Base-by-base conservation (phyloP, 2,113 vertebrate species). In the Tragelaphus scriptus region DNA sequence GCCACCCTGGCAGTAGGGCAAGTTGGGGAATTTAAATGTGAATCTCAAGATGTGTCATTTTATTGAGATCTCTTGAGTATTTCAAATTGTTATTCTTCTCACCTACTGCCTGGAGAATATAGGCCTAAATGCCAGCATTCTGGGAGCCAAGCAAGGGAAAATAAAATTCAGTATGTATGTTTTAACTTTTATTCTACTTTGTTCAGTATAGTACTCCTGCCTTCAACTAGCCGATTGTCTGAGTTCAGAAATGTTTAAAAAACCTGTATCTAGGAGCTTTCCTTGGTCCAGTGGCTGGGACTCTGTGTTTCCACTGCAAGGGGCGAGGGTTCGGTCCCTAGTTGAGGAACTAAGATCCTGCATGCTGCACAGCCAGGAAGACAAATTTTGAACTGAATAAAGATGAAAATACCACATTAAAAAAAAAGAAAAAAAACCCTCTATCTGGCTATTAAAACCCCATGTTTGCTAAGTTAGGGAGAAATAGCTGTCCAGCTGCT, bases 41-140 rank as follows among this genome's bases (percentile, higher is more conserved):
- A 94, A 51, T 56, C 44, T 86, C 63, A 51, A 90, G 59, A 55
- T 90, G 12, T 59, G 30, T 51, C 36, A 49, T 88, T 98, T 92
- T 71, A 32, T 80, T 86, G 77, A 71, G 53, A 15, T 90, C 2
- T 80, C 71, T n/a, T 14, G 16, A 9, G 51, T 58, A 85, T 16
- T 90, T 47, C 30, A 6, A 40, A 93, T 28, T 49, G 25, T 47
- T 94, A 15, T 21, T 58, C 44, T 85, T 79, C 56, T 44, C 71
- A 87, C 6, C 26, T 32, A 49, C 15, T 86, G 25, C 28, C 25
- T 36, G 30, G n/a, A 79, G 36, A 89, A 77, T 32, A 63, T 2
- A 58, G 47, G 47, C 32, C 61, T 65, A 58, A 28, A 85, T 23
- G 55, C 26, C 23, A 91, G 44, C 28, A 17, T 86, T n/a, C 25